Percentiles rank a stretch among this genome's conserved stretches.
Conservation (phyloP, 2,113 vertebrate species). For the Gopherus evgoodei region DNA sequence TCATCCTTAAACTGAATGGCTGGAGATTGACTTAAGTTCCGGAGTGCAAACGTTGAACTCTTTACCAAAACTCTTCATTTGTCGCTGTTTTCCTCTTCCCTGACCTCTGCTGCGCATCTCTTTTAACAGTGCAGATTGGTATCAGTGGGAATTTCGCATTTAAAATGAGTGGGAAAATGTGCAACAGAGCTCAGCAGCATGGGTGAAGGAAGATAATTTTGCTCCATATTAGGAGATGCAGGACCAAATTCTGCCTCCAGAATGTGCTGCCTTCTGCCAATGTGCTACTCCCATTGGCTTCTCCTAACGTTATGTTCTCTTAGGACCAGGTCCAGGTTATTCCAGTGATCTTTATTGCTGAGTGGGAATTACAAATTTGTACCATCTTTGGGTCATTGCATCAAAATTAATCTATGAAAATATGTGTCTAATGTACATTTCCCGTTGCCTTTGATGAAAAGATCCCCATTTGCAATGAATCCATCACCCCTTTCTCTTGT, state of each 20-base stretch:
- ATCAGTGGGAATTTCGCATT: not conserved
- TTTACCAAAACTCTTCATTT: not conserved
- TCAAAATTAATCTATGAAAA: slow-evolving; percentile 25
- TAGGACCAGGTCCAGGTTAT: not conserved
- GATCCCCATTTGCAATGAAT: not conserved
- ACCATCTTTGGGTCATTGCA: slow-evolving; percentile 25
- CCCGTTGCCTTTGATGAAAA: not conserved
- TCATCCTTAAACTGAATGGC: not conserved
- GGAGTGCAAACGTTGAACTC: not conserved
- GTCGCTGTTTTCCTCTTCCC: not conserved
- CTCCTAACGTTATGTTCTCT: not conserved
- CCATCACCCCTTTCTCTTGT: not conserved
- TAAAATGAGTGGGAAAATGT: not conserved
- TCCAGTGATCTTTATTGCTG: not conserved
- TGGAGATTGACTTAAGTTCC: not conserved
- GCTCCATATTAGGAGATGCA: not conserved
- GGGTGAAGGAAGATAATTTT: not conserved
- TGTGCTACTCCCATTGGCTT: not conserved
- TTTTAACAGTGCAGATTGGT: not conserved
- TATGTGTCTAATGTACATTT: slow-evolving; percentile 8
- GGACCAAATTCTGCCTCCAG: not conserved
- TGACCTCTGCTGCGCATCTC: accelerated
- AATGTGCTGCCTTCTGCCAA: not conserved
- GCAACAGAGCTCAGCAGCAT: not conserved
- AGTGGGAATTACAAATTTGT: slow-evolving; percentile 62